Evolutionary conservation across 2,888 invertebrate genomes (phyloP).

Genomic region (Thysanoteuthis rhombus): DNA sequence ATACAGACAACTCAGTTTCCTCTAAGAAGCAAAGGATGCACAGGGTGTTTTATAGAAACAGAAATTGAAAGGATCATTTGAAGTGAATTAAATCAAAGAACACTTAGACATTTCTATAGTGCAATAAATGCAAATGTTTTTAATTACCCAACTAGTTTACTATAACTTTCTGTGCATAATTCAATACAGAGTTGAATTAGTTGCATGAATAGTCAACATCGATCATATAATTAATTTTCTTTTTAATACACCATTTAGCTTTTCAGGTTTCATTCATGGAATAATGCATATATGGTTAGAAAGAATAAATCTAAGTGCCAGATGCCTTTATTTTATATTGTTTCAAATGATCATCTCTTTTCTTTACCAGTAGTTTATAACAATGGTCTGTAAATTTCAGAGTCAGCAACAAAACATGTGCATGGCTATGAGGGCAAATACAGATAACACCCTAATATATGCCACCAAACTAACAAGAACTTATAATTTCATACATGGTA

Average conservation of each 20-base stretch:
- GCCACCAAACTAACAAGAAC: too few species aligned
- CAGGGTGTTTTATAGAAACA: too few species aligned
- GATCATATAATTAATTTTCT: background rate
- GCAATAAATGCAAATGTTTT: background rate
- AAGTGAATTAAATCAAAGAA: background rate
- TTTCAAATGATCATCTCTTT: background rate
- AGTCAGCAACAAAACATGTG: background rate
- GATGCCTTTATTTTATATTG: background rate
- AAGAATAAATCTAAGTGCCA: background rate
- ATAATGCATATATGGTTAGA: background rate
- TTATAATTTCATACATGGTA: too few species aligned
- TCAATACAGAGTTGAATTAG: background rate
- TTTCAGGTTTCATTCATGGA: background rate
- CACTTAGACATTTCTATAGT: background rate
- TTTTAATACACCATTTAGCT: background rate
- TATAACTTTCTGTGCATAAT: background rate
- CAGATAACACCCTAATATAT: too few species aligned
- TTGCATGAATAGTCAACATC: background rate
- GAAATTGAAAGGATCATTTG: background rate
- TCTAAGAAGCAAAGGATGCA: background rate
- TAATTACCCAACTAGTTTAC: background rate
- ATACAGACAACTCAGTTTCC: background rate
- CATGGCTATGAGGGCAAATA: too few species aligned
- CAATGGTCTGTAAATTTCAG: background rate
- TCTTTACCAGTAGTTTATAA: background rate